Evolutionary conservation across 1,140 invertebrate genomes (phyloP).

Genomic region (Plectrocnemia conspersa): DNA sequence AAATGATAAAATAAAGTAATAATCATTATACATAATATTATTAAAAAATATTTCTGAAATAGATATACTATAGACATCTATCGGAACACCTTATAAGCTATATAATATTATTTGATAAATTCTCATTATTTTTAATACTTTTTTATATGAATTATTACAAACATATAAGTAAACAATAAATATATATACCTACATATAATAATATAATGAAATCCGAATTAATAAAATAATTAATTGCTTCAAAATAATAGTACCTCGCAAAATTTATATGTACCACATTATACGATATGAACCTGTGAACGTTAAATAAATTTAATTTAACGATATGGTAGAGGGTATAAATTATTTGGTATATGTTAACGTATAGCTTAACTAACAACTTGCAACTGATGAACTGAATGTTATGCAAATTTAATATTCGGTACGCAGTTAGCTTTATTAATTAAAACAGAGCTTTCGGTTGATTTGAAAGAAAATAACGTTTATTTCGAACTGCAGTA

Average conservation of each 20-base stretch:
- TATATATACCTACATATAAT: slow-evolving; percentile 4
- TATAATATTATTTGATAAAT: too few relatives aligned
- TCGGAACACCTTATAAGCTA: too few relatives aligned
- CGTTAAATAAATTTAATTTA: too few relatives aligned
- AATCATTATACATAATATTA: too few relatives aligned
- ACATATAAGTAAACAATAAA: not conserved
- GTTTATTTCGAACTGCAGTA: slow-evolving; percentile 5
- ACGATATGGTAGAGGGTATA: slow-evolving; percentile 13
- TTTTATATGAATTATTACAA: not conserved
- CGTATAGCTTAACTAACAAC: slow-evolving; percentile 17
- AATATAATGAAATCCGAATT: slow-evolving; percentile 7
- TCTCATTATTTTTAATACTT: too few relatives aligned
- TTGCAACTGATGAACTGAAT: slow-evolving; percentile 20
- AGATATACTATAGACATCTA: too few relatives aligned
- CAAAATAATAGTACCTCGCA: too few relatives aligned
- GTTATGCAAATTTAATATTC: slow-evolving; percentile 23
- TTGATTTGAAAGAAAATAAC: slow-evolving; percentile 18
- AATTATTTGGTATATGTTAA: slow-evolving; percentile 20
- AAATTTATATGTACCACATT: too few relatives aligned
- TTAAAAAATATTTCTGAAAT: too few relatives aligned
- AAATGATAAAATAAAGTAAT: too few relatives aligned
- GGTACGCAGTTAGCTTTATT: slow-evolving; percentile 18
- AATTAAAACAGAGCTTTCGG: slow-evolving; percentile 18
- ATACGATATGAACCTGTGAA: too few relatives aligned
- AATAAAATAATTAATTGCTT: not conserved